Evolutionary conservation across 2,888 invertebrate species (phyloP), one percentile per base, ranked within the genome.

Genomic region (Lepidonotus clava): DNA sequence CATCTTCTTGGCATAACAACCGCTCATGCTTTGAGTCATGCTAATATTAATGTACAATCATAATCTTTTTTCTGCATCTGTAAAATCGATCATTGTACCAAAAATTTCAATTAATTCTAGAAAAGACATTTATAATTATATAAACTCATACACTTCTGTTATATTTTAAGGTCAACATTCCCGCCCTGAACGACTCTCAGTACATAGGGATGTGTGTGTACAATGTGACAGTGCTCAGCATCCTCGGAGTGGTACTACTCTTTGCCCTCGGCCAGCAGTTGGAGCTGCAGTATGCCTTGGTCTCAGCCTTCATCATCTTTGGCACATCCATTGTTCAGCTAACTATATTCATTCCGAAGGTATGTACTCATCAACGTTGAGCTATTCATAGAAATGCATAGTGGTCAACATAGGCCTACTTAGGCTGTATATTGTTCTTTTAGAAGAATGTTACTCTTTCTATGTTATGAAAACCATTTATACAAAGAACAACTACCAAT

Each of bases 171-270:
- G 89, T 90, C 24, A 88, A 88, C 14, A 87, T 87, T 28, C 88
- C 89, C n/a, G 90, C 89, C 24, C 86, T 90, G 86, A 90, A 90
- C 87, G 90, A 90, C 84, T 89, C 89, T 46, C 89, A 89, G 87
- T 88, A 87, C 86, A 90, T 90, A 32, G 90, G 88, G 1, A 80
- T 90, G 87, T 89, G 90, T 83, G 90, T 90, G 56, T 88, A 88
- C 86, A 88, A 88, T 41, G 87, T 87, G n/a, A 83, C 85, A 6
- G 86, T 88, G 21, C 80, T 88, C 28, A 87, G 87, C 80, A 76
- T 88, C 24, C 61, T 88, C 2, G 87, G 88, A 6, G 88, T 87
- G 21, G 80, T 86, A 0, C 85, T 88, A n/a, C 80, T 86, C 36
- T 85, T 88, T 41, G 87, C 84, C 36, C 77, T 88, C 38, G 84